Percentiles rank a stretch among this genome's conserved stretches.
phyloP scores from a whole-genome alignment of 2,113 vertebrate genomes.

The Erpornis zantholeuca region DNA sequence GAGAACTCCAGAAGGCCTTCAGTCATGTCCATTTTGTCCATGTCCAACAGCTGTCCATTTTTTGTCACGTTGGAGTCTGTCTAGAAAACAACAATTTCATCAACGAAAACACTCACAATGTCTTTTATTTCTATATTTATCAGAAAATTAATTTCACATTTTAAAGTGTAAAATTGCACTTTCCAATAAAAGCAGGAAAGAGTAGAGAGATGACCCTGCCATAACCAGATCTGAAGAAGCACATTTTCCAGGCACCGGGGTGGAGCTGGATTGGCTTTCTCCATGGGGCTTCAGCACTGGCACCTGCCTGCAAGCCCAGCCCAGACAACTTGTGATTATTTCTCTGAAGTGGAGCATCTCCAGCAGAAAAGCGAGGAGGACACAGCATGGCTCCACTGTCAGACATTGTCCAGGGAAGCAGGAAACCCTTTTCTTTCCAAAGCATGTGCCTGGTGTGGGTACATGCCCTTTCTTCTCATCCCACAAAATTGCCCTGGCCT shows the following conservation, averaged over 20 bases:
- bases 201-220: fast-evolving
- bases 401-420: fast-evolving
- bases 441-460: fast-evolving
- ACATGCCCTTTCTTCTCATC: not conserved
- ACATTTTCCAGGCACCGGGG: fast-evolving
- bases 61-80: not conserved
- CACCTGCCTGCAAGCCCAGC: not conserved
- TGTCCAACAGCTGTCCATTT: not conserved
- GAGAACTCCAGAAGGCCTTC: not conserved
- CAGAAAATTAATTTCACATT: not conserved
- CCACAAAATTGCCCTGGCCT: fast-evolving
- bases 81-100: not conserved
- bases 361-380: not conserved
- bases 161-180: not conserved
- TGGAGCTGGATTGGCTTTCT: fast-evolving
- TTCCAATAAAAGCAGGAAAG: not conserved
- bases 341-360: not conserved
- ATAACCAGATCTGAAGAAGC: not conserved
- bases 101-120: not conserved
- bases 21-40: too few species aligned
- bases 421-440: not conserved
- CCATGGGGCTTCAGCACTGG: fast-evolving
- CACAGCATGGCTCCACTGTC: fast-evolving
- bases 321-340: not conserved
- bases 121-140: not conserved